A percentile compares a stretch with the other conserved stretches of the same genome.
These are phyloP conservation scores for Chromobotia macracanthus DNA, from an alignment of 2,797 vertebrate species.

Conservation along the genomic window DNA sequence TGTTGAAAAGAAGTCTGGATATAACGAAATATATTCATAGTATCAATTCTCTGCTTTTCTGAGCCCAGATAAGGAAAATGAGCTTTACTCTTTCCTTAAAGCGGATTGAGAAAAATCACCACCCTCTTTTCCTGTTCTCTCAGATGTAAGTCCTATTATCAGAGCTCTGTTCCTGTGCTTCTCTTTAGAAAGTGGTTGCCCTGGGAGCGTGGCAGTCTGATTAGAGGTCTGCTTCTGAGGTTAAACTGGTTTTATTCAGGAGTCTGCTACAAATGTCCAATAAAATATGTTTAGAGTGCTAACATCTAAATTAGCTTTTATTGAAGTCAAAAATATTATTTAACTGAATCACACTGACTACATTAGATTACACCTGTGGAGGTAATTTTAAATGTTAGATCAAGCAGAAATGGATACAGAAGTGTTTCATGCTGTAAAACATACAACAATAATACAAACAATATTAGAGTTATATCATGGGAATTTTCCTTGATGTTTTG, in stretches of 20 bases:
- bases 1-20: not conserved
- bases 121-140: constrained; percentile 28
- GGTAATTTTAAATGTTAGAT: too few relatives aligned
- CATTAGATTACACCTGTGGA: too few relatives aligned
- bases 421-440: too few relatives aligned
- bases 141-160: constrained; percentile 43
- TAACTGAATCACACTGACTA: not conserved
- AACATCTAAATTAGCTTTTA: not conserved
- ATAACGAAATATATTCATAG: constrained; percentile 19
- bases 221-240: constrained; percentile 40
- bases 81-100: constrained; percentile 53
- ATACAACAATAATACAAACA: not conserved
- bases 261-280: not conserved
- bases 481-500: not conserved
- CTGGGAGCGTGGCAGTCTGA: constrained; percentile 17
- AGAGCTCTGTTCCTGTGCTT: constrained; percentile 17
- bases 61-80: constrained; percentile 53
- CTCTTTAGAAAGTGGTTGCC: constrained; percentile 19
- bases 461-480: not conserved
- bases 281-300: not conserved
- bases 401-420: too few relatives aligned
- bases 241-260: constrained; percentile 39
- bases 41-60: constrained; percentile 49
- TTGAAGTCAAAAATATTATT: not conserved
- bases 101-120: constrained; percentile 49